A percentile compares a stretch with the other conserved stretches of the same genome.
Conservation (phyloP, 2,113 vertebrate genomes). For the Ctenomys sociabilis region DNA sequence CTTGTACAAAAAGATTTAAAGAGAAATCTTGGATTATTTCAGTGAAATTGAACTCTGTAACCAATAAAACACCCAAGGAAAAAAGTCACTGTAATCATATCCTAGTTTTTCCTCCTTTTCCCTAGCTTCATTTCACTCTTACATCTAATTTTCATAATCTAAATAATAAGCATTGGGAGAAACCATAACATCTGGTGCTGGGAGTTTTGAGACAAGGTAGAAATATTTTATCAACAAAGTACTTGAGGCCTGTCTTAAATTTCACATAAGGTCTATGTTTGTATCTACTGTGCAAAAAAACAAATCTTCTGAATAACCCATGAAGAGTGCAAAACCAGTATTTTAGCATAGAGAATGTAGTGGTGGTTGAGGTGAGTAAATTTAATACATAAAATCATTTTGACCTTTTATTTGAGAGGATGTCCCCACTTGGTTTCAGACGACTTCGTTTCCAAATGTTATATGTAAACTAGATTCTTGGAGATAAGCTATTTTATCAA, state of each 20-base stretch:
- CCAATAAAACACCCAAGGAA: not conserved
- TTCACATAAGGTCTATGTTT: not conserved
- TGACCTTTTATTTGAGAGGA: not conserved
- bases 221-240: not conserved
- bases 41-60: not conserved
- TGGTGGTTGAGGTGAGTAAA: not conserved
- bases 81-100: conserved; percentile 31
- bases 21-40: not conserved
- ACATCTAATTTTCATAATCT: not conserved
- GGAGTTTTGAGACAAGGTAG: not conserved
- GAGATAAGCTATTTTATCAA: not conserved
- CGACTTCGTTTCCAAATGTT: not conserved
- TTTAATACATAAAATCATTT: not conserved
- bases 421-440: not conserved
- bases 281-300: not conserved
- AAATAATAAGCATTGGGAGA: not conserved
- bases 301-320: not conserved
- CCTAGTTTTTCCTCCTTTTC: not conserved
- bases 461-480: not conserved
- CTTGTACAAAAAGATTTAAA: not conserved
- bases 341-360: not conserved
- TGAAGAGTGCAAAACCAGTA: not conserved
- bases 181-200: not conserved
- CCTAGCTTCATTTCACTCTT: not conserved
- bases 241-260: conserved; percentile 1